Base-by-base conservation (phyloP, 2,113 vertebrate genomes). In the Ailurus styani region DNA sequence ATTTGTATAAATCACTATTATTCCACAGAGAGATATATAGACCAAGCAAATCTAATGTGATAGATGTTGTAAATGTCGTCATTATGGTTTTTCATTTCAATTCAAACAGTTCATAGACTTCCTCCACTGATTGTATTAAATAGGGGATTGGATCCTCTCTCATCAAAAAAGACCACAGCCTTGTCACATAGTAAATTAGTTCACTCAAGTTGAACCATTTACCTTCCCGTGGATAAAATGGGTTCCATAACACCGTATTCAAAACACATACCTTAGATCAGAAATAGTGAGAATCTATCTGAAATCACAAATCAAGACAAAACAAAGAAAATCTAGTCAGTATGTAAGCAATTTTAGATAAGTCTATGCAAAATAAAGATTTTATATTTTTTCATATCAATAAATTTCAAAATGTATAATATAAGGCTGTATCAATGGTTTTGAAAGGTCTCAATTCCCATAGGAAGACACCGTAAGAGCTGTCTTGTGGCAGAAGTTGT, bases 1-100 rank as follows among this genome's bases (percentile, higher is more conserved):
- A 98, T 98, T 98, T 97, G 93, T 97, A 97, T 98, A 97, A 98
- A 98, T 98, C 98, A 96, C 88, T 96, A 52, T 2, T 94, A 97
- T 95, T 97, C 73, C 42, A 87, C 81, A 95, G 97, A 97, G 97
- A 97, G 96, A 98, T 0, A 54, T 97, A 98, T 50, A 98, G 97
- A 98, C 98, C 97, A 97, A 11, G 23, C 66, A 97, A 93, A 95
- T 6, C 1, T 95, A 98, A 98, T 94, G 97, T 98, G 98, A 98
- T 98, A 98, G 92, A 90, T 97, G 95, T 97, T 98, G 96, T 96
- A 98, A 97, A 97, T 96, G 78, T 98, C 97, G 55, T 98, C 97
- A 90, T 98, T 97, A 98, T 90, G 96, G 93, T 95, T 98, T 98
- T 98, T 98, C 97, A 97, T 98, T 98, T 98, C 97, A 97, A 84